These are phyloP conservation scores for Pterostichus madidus DNA, from an alignment of 2,888 invertebrate species.

Conservation along the genomic window DNA sequence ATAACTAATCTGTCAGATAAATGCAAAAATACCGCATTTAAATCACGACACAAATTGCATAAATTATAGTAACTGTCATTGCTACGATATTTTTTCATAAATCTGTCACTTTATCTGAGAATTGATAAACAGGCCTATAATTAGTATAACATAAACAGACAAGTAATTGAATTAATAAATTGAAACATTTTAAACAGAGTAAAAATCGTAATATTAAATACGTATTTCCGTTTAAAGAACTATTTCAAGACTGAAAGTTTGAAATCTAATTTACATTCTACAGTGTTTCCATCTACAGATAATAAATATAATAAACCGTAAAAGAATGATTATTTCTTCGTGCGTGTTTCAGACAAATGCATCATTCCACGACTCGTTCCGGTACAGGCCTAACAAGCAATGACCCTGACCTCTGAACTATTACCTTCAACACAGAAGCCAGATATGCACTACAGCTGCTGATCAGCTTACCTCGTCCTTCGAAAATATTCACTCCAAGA, in stretches of 20 bases:
- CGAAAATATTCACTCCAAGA: conserved; percentile 23
- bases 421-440: conserved; percentile 40
- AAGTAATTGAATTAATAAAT: no score
- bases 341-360: conserved; percentile 11
- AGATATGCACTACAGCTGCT: conserved; percentile 35
- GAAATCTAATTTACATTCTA: not conserved
- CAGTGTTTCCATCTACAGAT: not conserved
- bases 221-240: not conserved
- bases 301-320: not conserved
- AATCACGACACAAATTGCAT: no score
- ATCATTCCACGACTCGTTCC: conserved; percentile 32
- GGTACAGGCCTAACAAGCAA: conserved; percentile 5
- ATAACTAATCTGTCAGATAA: no score
- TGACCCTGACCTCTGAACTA: conserved; percentile 47
- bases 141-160: no score
- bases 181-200: no score
- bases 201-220: not conserved
- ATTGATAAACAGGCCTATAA: no score
- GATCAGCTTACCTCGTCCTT: conserved; percentile 28
- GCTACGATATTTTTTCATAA: no score
- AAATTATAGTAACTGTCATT: no score
- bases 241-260: no score
- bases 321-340: not conserved
- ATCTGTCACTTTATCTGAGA: no score
- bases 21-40: no score